These are phyloP conservation scores for Myiozetetes cayanensis DNA, from an alignment of 2,113 vertebrate species.

Conservation along the genomic window DNA sequence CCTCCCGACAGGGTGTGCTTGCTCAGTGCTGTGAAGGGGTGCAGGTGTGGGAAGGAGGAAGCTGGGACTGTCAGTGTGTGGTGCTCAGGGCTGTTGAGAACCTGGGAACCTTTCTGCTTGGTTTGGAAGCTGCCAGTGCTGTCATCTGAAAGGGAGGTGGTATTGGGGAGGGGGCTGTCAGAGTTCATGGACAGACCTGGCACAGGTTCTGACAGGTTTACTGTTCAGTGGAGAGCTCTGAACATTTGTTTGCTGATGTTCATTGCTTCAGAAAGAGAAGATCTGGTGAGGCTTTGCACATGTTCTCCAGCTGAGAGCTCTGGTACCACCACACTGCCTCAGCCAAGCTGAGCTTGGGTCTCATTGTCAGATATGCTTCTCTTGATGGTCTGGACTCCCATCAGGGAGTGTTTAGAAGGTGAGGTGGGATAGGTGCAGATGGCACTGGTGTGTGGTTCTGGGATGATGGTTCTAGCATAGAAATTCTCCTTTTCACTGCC, in stretches of 20 bases:
- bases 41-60: not conserved
- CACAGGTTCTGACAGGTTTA: not conserved
- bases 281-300: not conserved
- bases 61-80: not conserved
- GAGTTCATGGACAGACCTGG: not conserved
- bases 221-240: not conserved
- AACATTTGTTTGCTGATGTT: not conserved
- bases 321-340: not conserved
- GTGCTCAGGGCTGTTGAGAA: not conserved
- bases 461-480: not conserved
- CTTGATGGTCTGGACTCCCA: not conserved
- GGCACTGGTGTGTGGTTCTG: not conserved
- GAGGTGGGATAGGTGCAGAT: not conserved
- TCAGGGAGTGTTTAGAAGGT: not conserved
- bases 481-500: not conserved
- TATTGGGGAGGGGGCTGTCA: not conserved
- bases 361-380: not conserved
- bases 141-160: not conserved
- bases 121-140: not conserved
- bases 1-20: not conserved
- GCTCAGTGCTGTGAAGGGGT: not conserved
- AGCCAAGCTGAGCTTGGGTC: not conserved
- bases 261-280: not conserved
- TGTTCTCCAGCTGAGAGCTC: not conserved
- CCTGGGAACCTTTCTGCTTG: not conserved